Evolutionary conservation across 1,140 invertebrate genomes (phyloP).

Genomic region (Drosophila kepulauana): DNA sequence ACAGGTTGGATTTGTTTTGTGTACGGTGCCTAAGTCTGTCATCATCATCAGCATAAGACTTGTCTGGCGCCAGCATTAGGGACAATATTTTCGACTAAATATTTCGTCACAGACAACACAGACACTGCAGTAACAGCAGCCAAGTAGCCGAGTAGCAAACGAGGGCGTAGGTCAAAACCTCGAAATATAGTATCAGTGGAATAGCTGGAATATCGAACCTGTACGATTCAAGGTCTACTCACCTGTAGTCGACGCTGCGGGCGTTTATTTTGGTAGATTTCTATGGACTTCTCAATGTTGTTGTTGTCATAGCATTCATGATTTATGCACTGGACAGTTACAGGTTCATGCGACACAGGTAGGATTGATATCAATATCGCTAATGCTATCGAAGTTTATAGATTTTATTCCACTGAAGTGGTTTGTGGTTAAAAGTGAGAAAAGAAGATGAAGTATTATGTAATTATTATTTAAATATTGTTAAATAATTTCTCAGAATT

Average conservation of each 20-base stretch:
- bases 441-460: neutral
- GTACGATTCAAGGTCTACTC: slow-evolving; percentile 35
- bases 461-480: neutral
- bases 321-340: slow-evolving; percentile 69
- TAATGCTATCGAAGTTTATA: slow-evolving; percentile 2
- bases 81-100: slow-evolving; percentile 84
- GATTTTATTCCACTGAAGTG: slow-evolving; percentile 26
- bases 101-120: slow-evolving; percentile 74
- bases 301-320: slow-evolving; percentile 65
- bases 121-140: slow-evolving; percentile 17
- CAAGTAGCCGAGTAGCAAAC: slow-evolving; percentile 19
- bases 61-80: slow-evolving; percentile 84
- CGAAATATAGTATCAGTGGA: slow-evolving; percentile 26
- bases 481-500: neutral
- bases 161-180: slow-evolving; percentile 58
- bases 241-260: slow-evolving; percentile 60
- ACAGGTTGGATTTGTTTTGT: slow-evolving; percentile 83
- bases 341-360: slow-evolving; percentile 67
- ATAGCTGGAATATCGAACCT: slow-evolving; percentile 11
- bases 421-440: neutral
- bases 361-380: slow-evolving; percentile 39
- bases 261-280: slow-evolving; percentile 79
- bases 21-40: slow-evolving; percentile 82
- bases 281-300: slow-evolving; percentile 37
- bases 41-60: slow-evolving; percentile 84